Evolutionary conservation across 2,888 invertebrate species (phyloP), one percentile per base, ranked within the genome.

Genomic region (Cantharis rufa): DNA sequence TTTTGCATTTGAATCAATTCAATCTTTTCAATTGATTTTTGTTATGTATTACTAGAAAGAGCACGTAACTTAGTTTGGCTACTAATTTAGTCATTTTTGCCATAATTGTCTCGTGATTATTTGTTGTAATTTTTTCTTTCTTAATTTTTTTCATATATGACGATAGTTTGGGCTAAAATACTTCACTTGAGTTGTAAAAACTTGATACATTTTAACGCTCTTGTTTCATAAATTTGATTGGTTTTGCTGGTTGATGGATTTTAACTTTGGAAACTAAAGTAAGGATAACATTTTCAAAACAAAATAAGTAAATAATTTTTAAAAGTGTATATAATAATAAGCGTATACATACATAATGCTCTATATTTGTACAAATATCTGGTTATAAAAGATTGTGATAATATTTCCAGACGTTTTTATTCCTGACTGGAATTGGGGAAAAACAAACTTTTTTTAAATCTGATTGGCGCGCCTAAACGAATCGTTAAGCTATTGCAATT

Each of bases 331-430:
- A 80, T 81, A 82, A 73, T 77, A 80, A 78, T 80, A 76, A 48
- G 48, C 48, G 48, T 48, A 48, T 48, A n/a, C 48, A 48, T 48
- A 48, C 48, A 48, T 48, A 48, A 48, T 48, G 48, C 48, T 48
- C 48, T 48, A 48, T 48, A 48, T 48, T 48, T 48, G 48, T 48
- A 48, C 48, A 48, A 48, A 48, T 48, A 81, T 81, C 80, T 82
- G 80, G 79, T 77, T 80, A 80, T 80, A 81, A 80, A 81, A 77
- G 77, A 80, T 79, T 80, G 81, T 82, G 81, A 81, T 82, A 80
- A 79, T 82, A 82, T 82, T 82, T 81, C 82, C 80, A 81, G 77
- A 78, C 48, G 78, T 80, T 76, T 79, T 78, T 66, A 66, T 66
- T 66, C 18, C 69, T 75, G 78, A 78, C 79, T 78, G 77, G 77